Conservation (phyloP, 2,113 vertebrate genomes). For the Solea solea region DNA sequence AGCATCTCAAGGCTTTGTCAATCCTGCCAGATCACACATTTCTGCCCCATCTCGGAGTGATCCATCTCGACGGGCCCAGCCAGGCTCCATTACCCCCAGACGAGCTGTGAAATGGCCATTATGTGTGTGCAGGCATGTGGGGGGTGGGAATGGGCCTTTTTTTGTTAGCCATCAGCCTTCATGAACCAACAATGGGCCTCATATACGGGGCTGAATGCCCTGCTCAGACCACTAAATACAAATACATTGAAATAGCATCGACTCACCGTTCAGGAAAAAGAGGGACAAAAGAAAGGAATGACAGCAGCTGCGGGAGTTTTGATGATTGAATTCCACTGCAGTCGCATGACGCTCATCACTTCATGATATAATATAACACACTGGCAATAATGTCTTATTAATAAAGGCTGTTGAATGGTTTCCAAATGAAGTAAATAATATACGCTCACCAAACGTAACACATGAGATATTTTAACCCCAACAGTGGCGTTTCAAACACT, state of each 20-base stretch:
- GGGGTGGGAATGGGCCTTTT: slow-evolving; percentile 52
- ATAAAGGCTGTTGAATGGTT: background rate
- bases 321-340: slow-evolving; percentile 18
- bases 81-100: slow-evolving; percentile 77
- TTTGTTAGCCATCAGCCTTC: slow-evolving; percentile 50
- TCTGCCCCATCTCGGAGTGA: slow-evolving; percentile 74
- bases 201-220: slow-evolving; percentile 49
- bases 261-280: slow-evolving; percentile 9
- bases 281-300: slow-evolving; percentile 18
- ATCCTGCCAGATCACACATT: slow-evolving; percentile 76
- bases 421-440: no score
- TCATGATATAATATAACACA: no score
- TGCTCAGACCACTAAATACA: slow-evolving; percentile 45
- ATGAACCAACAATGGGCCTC: slow-evolving; percentile 59
- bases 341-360: no score
- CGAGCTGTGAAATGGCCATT: slow-evolving; percentile 80
- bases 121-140: slow-evolving; percentile 76
- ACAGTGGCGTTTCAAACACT: no score
- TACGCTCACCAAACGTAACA: no score
- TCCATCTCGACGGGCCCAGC: slow-evolving; percentile 69
- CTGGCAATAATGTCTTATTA: background rate
- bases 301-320: background rate
- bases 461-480: no score
- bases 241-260: slow-evolving; percentile 41
- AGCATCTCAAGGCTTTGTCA: slow-evolving; percentile 68